Evolutionary conservation across 2,113 vertebrate genomes (phyloP), one percentile per base, ranked within the genome.

Genomic region (Petrocephalus zakoni): DNA sequence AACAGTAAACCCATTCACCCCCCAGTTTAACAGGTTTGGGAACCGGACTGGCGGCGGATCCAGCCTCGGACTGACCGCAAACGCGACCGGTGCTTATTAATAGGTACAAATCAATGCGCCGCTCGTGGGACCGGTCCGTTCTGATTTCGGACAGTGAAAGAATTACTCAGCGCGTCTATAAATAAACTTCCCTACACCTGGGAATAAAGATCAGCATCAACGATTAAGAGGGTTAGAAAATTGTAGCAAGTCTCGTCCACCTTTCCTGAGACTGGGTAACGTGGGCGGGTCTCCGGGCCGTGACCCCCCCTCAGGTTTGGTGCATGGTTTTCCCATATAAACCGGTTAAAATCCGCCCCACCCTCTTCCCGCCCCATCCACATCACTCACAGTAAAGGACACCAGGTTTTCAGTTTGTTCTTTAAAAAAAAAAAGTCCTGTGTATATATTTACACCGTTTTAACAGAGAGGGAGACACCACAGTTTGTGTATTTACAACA

Each of bases 371-470:
- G 2, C 22, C 61, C 61, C 61, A 1, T 68, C 51, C 51, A 8
- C 25, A 49, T 34, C 42, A 49, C 22, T 53, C 83, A 85, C 2
- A 85, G 22, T n/a, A 53, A 55, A 49, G 11, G 15, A 51, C 51
- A 86, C 10, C n/a, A 37, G 11, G 19, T 86, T 29, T 52, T n/a
- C 10, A 47, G 52, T 86, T 55, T 19, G 49, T 55, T 86, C 83
- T 53, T 85, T 52, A 86, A 86, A 86, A 82, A 86, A 83, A 78
- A 42, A 42, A 42, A 42, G 37, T 85, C 49, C 2, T 37, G 72
- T 52, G 61, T 85, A 17, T 82, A n/a, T 86, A 86, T 86, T 34
- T 55, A 86, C 84, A 53, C 21, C 75, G 51, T 56, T 56, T 34
- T 86, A 19, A 53, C 84, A 86, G 49, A 86, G 29, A 86, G 29